Evolutionary conservation across 1,140 invertebrate species (phyloP).

Genomic region (Cydia fagiglandana): DNA sequence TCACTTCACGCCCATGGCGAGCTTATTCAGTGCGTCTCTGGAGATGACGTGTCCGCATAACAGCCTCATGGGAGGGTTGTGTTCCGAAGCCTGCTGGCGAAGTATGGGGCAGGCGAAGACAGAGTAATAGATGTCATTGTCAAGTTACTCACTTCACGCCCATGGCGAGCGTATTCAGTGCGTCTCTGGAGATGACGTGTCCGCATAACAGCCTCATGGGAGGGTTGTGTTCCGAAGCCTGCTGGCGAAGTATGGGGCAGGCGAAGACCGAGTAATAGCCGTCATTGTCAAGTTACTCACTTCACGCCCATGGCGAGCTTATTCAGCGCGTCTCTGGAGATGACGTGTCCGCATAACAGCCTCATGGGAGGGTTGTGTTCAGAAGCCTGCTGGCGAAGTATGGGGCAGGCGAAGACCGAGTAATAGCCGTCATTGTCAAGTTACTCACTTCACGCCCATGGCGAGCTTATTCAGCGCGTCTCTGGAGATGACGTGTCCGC

Average conservation of each 20-base stretch:
- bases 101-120: too few relatives aligned
- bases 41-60: too few relatives aligned
- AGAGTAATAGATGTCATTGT: too few relatives aligned
- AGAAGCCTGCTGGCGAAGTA: constrained; percentile 96
- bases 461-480: constrained; percentile 98
- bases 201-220: constrained; percentile 99
- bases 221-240: constrained; percentile 97
- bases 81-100: too few relatives aligned
- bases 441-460: constrained; percentile 91
- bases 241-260: constrained; percentile 98
- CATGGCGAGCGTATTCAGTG: constrained; percentile 78
- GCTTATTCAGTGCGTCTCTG: too few relatives aligned
- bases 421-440: constrained; percentile 83
- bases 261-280: constrained; percentile 99
- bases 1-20: too few relatives aligned
- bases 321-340: constrained; percentile 94
- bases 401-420: constrained; percentile 99
- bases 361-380: constrained; percentile 98
- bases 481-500: constrained; percentile 98
- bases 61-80: too few relatives aligned
- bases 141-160: constrained; percentile 70
- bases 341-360: constrained; percentile 98
- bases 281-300: too few relatives aligned
- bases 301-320: too few relatives aligned
- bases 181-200: constrained; percentile 98